Conservation (phyloP, 2,888 invertebrate genomes). For the Synergus umbraculus region DNA sequence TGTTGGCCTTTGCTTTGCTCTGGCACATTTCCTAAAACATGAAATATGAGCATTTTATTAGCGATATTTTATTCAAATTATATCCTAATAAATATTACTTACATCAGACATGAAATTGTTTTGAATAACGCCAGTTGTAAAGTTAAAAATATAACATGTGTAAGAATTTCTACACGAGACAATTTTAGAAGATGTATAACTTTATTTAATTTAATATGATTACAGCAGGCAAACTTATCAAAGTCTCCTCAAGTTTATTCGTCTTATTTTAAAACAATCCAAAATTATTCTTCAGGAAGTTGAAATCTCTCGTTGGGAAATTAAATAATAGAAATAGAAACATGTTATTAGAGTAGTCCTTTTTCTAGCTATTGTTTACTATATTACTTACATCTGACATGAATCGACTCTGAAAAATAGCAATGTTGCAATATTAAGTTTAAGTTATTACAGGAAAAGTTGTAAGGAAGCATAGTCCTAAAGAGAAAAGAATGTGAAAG, state of each 20-base stretch:
- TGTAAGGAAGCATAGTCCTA: neutral
- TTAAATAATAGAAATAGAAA: neutral
- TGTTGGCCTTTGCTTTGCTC: neutral
- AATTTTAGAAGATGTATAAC: neutral
- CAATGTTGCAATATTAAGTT: neutral
- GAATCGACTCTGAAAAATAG: neutral
- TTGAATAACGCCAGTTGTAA: neutral
- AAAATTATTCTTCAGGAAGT: too few species aligned
- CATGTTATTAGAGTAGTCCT: neutral
- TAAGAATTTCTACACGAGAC: neutral
- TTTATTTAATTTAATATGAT: neutral
- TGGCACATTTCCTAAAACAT: neutral
- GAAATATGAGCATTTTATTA: neutral
- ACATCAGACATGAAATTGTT: neutral
- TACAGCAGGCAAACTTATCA: neutral
- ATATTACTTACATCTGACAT: neutral
- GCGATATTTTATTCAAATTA: neutral
- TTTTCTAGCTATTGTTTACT: neutral
- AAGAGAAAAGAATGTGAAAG: neutral
- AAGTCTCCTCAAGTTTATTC: neutral
- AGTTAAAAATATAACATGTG: neutral
- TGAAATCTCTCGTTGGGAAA: too few species aligned
- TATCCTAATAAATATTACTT: neutral
- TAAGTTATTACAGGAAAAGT: neutral
- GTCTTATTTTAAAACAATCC: too few species aligned